phyloP scores from a whole-genome alignment of 92 coral and sea anemone species.

The Pocillopora meandrina region DNA sequence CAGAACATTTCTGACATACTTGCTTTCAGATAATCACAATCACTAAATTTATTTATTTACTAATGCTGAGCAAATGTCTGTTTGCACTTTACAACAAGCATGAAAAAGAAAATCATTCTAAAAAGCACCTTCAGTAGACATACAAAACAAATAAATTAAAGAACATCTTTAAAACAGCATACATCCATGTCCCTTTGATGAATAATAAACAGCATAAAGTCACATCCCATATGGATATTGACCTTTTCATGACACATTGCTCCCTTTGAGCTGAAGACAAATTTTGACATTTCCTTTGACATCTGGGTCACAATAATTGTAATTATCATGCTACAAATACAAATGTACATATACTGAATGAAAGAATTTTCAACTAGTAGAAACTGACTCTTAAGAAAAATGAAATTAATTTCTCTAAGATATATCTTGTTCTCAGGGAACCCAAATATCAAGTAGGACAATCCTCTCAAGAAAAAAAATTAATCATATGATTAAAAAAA shows the following conservation, averaged over 20 bases:
- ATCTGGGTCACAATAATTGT: not conserved
- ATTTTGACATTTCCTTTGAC: not conserved
- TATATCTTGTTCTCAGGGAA: not conserved
- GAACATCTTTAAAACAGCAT: not conserved
- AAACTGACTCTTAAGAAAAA: not conserved
- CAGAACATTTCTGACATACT: constrained; percentile 16
- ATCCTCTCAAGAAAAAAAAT: not conserved
- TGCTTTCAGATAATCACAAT: not conserved
- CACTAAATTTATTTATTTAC: not conserved
- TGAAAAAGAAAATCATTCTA: not conserved
- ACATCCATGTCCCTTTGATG: not conserved
- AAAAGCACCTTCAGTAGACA: not conserved
- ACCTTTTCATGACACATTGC: not conserved
- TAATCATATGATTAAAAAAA: not conserved
- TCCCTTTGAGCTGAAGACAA: not conserved
- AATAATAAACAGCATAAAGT: constrained; percentile 3
- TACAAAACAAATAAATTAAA: not conserved
- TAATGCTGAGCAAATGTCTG: not conserved
- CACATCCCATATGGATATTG: not conserved
- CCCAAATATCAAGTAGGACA: not conserved
- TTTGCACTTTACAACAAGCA: not conserved
- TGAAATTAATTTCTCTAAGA: not conserved
- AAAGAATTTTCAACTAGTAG: not conserved
- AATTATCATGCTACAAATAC: constrained; percentile 5
- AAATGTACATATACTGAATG: not conserved